These are phyloP conservation scores for Dipodomys ordii DNA, from an alignment of 2,113 vertebrate genomes.

Conservation along the genomic window DNA sequence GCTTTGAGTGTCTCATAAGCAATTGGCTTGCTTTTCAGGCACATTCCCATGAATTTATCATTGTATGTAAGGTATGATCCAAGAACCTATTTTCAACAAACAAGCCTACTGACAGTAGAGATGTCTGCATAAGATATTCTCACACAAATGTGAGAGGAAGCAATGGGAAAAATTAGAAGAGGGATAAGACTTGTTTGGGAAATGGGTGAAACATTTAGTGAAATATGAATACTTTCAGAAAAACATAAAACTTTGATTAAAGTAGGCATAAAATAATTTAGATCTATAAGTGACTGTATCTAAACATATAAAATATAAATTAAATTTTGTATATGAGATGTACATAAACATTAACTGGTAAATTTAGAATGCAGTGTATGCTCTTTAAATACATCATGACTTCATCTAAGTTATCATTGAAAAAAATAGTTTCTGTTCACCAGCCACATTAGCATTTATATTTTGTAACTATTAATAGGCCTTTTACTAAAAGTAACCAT, in stretches of 20 bases:
- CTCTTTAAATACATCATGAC: neutral
- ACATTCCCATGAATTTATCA: neutral
- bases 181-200: neutral
- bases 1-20: neutral
- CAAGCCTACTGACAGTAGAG: neutral
- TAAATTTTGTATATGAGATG: too few species aligned
- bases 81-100: slow-evolving; percentile 42
- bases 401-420: neutral
- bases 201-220: neutral
- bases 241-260: slow-evolving; percentile 47
- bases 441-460: neutral
- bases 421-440: neutral
- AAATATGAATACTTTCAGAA: neutral
- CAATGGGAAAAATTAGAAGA: neutral
- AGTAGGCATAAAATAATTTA: slow-evolving; percentile 51
- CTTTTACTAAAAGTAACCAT: neutral
- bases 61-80: neutral
- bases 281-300: slow-evolving; percentile 32
- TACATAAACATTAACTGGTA: slow-evolving; percentile 33
- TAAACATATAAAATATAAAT: neutral
- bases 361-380: neutral
- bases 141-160: neutral
- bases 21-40: neutral
- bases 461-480: neutral
- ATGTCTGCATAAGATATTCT: neutral